Evolutionary conservation across 2,888 invertebrate genomes (phyloP), one percentile per base, ranked within the genome.

Genomic region (Tanypteryx hageni): DNA sequence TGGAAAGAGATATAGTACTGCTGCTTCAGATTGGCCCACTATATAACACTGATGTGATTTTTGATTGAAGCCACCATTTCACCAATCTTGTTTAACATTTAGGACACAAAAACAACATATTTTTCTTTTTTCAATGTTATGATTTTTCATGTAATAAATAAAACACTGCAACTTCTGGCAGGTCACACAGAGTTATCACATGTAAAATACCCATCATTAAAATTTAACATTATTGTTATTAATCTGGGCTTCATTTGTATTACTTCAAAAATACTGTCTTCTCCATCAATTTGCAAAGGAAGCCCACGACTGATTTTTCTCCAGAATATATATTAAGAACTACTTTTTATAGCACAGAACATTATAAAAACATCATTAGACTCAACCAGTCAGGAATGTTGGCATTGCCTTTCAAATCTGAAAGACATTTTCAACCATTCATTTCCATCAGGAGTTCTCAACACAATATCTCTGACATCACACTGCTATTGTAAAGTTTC

Each of bases 401-500:
- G 57, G 56, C 83, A 83, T 44, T 83, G 83, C 56, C 57, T 83
- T 83, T 14, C n/a, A 83, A 57, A 10, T 44, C n/a, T 18, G n/a
- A 83, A 44, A 83, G 57, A 44, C 16, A 13, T 64, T 64, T 18
- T 89, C 56, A 11, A 61, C 5, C 18, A 44, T 44, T 64, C n/a
- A 44, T 64, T 5, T 59, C 64, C 64, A 44, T 64, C 89, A 89
- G 27, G 27, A 27, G 76, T 27, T 76, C 27, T 27, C 22, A 76
- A 76, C 8, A 13, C 27, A 76, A 76, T 64, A 31, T 68, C 64
- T 89, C 22, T n/a, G 44, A 68, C 61, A 89, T 89, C 89, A 89
- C 64, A 89, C 89, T 18, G 89, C 89, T 89, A 89, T 89, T 31
- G 89, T 89, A n/a, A 89, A 89, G 64, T 89, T 89, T 44, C 64